A percentile compares a stretch with the other conserved stretches of the same genome.
Conservation (phyloP, 2,888 invertebrate species). For the Clunio marinus region DNA sequence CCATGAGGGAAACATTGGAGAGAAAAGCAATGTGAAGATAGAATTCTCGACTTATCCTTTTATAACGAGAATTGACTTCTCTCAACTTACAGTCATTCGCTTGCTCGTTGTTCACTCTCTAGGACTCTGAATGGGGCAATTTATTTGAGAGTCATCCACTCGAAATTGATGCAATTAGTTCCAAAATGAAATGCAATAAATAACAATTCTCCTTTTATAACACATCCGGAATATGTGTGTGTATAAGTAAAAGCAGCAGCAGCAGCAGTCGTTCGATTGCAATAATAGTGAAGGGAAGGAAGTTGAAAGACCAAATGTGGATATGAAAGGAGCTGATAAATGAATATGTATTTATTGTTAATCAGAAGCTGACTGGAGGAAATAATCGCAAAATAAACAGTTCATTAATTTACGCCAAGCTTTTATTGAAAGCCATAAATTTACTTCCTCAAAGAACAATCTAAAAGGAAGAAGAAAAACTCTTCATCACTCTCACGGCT, state of each 20-base stretch:
- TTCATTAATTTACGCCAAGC: constrained; percentile 24
- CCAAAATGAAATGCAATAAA: constrained; percentile 15
- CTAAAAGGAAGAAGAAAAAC: neutral
- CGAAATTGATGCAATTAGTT: constrained; percentile 37
- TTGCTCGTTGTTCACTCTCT: no score
- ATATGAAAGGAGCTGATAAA: neutral
- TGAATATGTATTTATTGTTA: neutral
- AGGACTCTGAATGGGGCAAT: constrained; percentile 25
- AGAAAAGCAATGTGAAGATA: neutral
- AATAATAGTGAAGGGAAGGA: neutral
- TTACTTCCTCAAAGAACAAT: neutral
- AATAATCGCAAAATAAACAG: constrained; percentile 38
- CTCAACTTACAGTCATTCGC: neutral
- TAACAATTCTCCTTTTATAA: constrained; percentile 27
- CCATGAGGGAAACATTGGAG: no score
- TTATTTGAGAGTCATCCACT: constrained; percentile 35
- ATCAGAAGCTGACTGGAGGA: neutral
- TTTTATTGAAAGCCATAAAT: constrained; percentile 30
- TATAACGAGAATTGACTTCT: constrained; percentile 14
- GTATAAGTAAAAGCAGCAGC: no score
- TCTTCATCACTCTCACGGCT: constrained; percentile 6
- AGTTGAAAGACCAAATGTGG: neutral
- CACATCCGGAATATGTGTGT: neutral
- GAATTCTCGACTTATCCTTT: neutral
- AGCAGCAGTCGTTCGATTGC: neutral